Percentiles rank a stretch among this genome's conserved stretches.
Evolutionary conservation across 2,113 vertebrate species (phyloP).

Genomic region (Macaca mulatta): DNA sequence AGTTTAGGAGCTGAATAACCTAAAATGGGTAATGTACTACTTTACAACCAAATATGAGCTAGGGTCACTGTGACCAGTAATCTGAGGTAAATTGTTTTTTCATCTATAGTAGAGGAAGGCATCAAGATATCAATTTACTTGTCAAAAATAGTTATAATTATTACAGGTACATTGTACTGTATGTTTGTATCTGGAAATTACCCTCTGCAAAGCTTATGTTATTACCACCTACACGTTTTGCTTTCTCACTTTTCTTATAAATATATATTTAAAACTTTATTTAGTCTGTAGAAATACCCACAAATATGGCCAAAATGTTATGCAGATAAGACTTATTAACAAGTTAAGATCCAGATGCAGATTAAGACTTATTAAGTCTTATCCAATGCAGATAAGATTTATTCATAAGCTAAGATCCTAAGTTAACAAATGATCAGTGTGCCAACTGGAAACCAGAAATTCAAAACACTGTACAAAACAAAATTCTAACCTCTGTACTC

Average conservation of each 20-base stretch:
- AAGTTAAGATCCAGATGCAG: not conserved
- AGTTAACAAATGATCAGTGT: not conserved
- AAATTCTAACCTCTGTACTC: not conserved
- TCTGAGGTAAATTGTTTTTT: conserved; percentile 18
- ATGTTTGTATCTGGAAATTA: not conserved
- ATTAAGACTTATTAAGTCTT: too few species aligned
- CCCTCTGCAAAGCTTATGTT: not conserved
- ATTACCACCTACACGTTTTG: not conserved
- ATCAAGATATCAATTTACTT: not conserved
- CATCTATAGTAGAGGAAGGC: not conserved
- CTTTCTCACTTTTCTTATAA: not conserved
- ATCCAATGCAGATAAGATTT: not conserved
- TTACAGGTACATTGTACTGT: not conserved
- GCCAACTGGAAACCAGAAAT: not conserved
- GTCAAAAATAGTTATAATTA: not conserved
- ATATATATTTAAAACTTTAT: not conserved
- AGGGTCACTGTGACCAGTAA: conserved; percentile 63
- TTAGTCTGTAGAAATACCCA: not conserved
- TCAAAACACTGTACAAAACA: not conserved
- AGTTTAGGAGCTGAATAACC: not conserved
- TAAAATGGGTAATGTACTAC: conserved; percentile 41
- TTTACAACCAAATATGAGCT: not conserved
- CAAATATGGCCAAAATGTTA: not conserved
- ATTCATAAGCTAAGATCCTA: not conserved
- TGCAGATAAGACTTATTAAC: not conserved